A percentile compares a stretch with the other conserved stretches of the same genome.
These are phyloP conservation scores for Beris chalybata DNA, from an alignment of 2,888 invertebrate species.

Conservation along the genomic window DNA sequence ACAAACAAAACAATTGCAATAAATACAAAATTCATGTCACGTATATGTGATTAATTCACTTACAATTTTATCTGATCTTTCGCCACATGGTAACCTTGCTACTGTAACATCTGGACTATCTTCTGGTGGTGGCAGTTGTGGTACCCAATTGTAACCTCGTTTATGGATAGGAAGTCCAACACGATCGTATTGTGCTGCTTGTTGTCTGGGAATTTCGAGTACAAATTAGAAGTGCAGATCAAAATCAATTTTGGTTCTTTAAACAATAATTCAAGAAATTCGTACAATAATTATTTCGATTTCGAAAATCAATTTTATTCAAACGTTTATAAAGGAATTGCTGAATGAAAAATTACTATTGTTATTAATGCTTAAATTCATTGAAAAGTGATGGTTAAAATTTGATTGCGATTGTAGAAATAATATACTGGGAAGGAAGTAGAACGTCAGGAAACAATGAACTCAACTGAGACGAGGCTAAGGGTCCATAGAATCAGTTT, in stretches of 20 bases:
- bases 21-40: constrained; percentile 26
- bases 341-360: too few relatives aligned
- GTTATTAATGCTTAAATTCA: too few relatives aligned
- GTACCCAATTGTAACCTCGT: constrained; percentile 92
- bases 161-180: constrained; percentile 89
- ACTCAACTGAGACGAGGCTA: too few relatives aligned
- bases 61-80: constrained; percentile 76
- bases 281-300: too few relatives aligned
- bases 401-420: too few relatives aligned
- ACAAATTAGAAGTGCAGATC: too few relatives aligned
- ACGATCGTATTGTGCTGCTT: constrained; percentile 85
- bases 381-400: too few relatives aligned
- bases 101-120: constrained; percentile 84
- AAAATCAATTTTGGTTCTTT: constrained; percentile 1
- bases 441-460: too few relatives aligned
- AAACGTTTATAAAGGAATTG: too few relatives aligned
- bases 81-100: constrained; percentile 81
- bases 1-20: constrained; percentile 36
- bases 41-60: constrained; percentile 37
- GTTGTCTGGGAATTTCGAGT: constrained; percentile 61
- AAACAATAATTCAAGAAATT: not conserved
- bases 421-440: too few relatives aligned
- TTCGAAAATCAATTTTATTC: too few relatives aligned
- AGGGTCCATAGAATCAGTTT: too few relatives aligned
- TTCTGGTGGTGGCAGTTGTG: constrained; percentile 89